Percentiles rank a stretch among this genome's conserved stretches.
phyloP scores from a whole-genome alignment of 1,140 invertebrate genomes.

The Dendroctonus ponderosae region DNA sequence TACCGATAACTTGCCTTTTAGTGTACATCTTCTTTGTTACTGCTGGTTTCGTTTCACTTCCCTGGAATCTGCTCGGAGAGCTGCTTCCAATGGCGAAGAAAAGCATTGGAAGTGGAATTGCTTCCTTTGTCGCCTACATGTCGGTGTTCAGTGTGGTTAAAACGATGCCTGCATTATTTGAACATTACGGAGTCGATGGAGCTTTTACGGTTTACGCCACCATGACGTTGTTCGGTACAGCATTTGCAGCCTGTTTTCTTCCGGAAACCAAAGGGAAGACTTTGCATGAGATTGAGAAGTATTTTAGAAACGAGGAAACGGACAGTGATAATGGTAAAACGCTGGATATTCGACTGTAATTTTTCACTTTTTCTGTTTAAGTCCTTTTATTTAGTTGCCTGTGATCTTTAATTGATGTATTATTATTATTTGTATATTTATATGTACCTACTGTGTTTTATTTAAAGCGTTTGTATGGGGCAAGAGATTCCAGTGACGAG shows the following conservation, averaged over 20 bases:
- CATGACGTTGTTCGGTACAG: constrained; percentile 62
- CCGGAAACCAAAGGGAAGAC: constrained; percentile 80
- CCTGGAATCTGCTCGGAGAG: constrained; percentile 70
- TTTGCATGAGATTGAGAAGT: constrained; percentile 71
- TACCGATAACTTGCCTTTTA: constrained; percentile 56
- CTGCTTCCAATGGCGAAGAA: constrained; percentile 59
- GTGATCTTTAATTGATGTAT: too few relatives aligned
- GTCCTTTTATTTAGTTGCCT: too few relatives aligned
- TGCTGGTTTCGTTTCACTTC: constrained; percentile 62
- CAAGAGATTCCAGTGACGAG: too few relatives aligned
- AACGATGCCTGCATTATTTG: constrained; percentile 62
- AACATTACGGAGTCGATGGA: constrained; percentile 57
- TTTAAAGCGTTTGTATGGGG: too few relatives aligned
- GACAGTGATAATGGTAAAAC: not conserved
- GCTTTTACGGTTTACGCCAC: constrained; percentile 69
- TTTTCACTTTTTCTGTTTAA: not conserved
- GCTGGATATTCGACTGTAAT: constrained; percentile 7
- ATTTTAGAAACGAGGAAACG: constrained; percentile 46
- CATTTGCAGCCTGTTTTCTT: constrained; percentile 64
- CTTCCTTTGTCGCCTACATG: constrained; percentile 63
- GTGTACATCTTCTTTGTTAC: constrained; percentile 59
- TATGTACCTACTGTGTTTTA: too few relatives aligned
- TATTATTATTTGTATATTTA: too few relatives aligned
- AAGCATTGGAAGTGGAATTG: constrained; percentile 62
- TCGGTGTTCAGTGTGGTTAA: constrained; percentile 72